phyloP scores from a whole-genome alignment of 2,797 vertebrate genomes.

The Antrozous pallidus region DNA sequence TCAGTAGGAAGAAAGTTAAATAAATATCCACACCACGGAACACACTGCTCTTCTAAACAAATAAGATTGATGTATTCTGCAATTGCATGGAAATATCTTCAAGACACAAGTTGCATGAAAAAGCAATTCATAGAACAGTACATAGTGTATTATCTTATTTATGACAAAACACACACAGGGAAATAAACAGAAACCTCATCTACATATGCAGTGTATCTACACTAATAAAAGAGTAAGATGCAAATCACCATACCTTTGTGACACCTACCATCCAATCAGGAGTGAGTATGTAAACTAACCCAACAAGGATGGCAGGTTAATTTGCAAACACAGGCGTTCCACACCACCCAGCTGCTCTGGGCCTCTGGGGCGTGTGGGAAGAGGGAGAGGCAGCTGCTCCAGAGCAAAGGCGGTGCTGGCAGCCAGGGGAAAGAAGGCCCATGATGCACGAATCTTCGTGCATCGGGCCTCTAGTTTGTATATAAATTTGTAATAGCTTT shows the following conservation, averaged over 20 bases:
- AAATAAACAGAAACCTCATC: neutral
- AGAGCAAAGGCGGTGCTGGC: no score
- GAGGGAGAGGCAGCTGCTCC: no score
- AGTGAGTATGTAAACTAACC: no score
- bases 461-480: neutral
- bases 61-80: neutral
- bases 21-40: neutral
- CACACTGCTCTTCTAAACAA: neutral
- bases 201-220: neutral
- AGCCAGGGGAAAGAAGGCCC: no score
- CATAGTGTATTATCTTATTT: neutral
- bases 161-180: neutral
- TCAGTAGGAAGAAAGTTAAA: constrained; percentile 11
- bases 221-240: no score
- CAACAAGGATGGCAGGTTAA: no score
- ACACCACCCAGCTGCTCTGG: no score
- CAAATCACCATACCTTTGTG: no score
- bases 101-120: neutral
- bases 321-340: no score
- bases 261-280: no score
- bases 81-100: neutral
- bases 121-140: constrained; percentile 1
- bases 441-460: no score
- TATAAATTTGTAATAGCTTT: neutral
- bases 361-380: no score